A percentile compares a stretch with the other conserved stretches of the same genome.
Evolutionary conservation across 2,797 vertebrate genomes (phyloP).

Genomic region (Platyrinchus mystaceus): DNA sequence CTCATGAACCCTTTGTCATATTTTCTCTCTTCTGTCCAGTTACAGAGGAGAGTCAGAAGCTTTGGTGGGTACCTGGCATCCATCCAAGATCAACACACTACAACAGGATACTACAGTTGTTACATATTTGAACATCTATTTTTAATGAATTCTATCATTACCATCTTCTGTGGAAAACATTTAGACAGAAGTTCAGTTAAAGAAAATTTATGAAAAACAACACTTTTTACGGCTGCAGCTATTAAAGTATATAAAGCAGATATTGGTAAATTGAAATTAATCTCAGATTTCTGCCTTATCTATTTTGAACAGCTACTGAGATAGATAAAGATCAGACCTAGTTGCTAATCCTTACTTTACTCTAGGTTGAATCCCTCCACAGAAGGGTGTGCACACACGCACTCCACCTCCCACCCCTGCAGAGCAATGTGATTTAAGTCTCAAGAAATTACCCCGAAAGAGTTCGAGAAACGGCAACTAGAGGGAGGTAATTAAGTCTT

Average conservation of each 20-base stretch:
- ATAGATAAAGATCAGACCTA: neutral
- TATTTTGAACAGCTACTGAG: neutral
- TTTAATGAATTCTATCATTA: neutral
- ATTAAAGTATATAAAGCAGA: neutral
- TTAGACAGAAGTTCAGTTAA: neutral
- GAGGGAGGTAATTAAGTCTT: neutral
- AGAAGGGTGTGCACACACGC: accelerated
- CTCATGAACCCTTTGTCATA: neutral
- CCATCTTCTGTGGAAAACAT: neutral
- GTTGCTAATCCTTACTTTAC: neutral
- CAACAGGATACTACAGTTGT: neutral
- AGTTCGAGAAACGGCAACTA: neutral
- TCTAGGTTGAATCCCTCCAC: neutral
- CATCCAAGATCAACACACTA: neutral
- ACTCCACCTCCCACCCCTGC: neutral
- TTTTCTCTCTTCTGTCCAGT: neutral
- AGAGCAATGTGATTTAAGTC: neutral
- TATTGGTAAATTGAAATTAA: neutral
- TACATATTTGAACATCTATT: neutral
- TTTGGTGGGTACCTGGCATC: neutral
- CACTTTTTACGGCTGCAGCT: neutral
- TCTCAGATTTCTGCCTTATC: neutral
- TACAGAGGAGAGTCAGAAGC: neutral
- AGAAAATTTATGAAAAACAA: neutral
- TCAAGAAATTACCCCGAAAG: neutral